These are phyloP conservation scores for Montipora foliosa DNA, from an alignment of 64 coral and sea anemone genomes.

Conservation along the genomic window DNA sequence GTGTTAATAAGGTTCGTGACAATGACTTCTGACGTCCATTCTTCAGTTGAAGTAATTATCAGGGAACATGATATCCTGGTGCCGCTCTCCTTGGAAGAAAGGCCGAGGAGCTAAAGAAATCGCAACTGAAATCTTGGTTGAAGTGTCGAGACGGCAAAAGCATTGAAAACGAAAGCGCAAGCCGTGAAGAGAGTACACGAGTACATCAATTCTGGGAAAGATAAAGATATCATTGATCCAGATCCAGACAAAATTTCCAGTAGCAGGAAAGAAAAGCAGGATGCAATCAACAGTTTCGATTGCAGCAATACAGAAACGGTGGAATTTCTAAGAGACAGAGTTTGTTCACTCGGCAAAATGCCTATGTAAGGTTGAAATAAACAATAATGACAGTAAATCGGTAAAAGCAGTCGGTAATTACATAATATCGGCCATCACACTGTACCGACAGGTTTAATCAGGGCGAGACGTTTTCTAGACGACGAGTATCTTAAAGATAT, in stretches of 20 bases:
- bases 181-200: slow-evolving; percentile 48
- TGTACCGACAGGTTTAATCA: slow-evolving; percentile 37
- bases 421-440: slow-evolving; percentile 53
- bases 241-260: slow-evolving; percentile 47
- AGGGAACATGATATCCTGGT: slow-evolving; percentile 9
- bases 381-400: too few relatives aligned
- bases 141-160: slow-evolving; percentile 58
- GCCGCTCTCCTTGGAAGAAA: slow-evolving; percentile 34
- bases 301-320: neutral
- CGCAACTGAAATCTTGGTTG: slow-evolving; percentile 48
- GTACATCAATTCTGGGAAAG: slow-evolving; percentile 43
- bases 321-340: slow-evolving; percentile 26
- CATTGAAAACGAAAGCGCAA: slow-evolving; percentile 65
- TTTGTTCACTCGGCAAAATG: slow-evolving; percentile 43
- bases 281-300: neutral
- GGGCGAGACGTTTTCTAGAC: slow-evolving; percentile 40
- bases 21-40: neutral
- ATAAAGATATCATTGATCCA: slow-evolving; percentile 31
- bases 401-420: slow-evolving; percentile 50
- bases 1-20: too few relatives aligned
- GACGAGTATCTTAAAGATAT: slow-evolving; percentile 57
- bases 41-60: neutral
- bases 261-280: neutral
- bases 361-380: too few relatives aligned
- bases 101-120: slow-evolving; percentile 30